Base-by-base conservation (phyloP, 1,140 invertebrate species). In the Eupristina koningsbergeri region DNA sequence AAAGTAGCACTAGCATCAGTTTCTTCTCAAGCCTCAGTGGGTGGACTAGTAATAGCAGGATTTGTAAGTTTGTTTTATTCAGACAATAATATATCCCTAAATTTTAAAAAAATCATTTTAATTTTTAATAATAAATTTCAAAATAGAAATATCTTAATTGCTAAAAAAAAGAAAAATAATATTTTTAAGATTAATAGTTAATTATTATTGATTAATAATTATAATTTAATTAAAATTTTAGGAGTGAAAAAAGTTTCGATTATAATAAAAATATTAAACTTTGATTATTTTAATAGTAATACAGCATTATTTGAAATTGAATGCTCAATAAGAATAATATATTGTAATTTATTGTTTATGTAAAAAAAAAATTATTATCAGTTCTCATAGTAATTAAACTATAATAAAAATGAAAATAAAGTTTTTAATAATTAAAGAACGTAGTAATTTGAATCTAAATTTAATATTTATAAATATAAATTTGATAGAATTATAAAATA, bases 11-110 rank as follows among this genome's bases (percentile, higher is more conserved):
- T 97, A 69, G 95, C 96, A 11, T 96, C 96, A 1, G 94, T 97
- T 81, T 95, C 95, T 7, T 97, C 96, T 29, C 96, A 97, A 89
- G 96, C 96, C 73, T 97, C 97, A 7, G 96, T 97, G 93, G 96
- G 96, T 50, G 96, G 96, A 61, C 93, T 98, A 11, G 91, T 97
- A 53, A 93, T 97, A 17, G 96, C 96, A 58, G 97, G 97, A 86
- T 95, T 99, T 93, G 96, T 98, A 93, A 94, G 95, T 86, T 69
- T 73, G 2, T 41, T 34, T 64, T 13, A 31, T 11, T 63, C 13
- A 63, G n/a, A 34, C 3, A 58, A 22, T 58, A 22, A 58, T 26
- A 26, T 26, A 26, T 53, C 3, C 7, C 19, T 19, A 22, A 26
- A 58, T 26, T 58, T 34, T 34, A 9, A 34, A 15, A 19, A 34